Conservation (phyloP, 2,113 vertebrate genomes). For the Falco punctatus region DNA sequence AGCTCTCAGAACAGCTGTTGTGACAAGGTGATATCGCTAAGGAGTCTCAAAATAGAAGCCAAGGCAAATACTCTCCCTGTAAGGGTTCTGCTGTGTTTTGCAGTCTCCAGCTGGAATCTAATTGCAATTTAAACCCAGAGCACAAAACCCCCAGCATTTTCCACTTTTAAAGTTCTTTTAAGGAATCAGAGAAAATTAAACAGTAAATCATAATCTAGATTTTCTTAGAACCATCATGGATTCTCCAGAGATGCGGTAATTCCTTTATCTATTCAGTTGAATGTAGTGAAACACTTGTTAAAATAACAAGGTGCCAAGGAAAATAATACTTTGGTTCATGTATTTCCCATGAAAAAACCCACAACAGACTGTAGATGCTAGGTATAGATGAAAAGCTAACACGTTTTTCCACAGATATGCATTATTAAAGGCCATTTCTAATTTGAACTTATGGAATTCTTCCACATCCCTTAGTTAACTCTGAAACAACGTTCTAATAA, state of each 20-base stretch:
- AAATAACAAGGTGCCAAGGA: neutral
- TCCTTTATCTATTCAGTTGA: neutral
- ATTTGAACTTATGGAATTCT: neutral
- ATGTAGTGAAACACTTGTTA: neutral
- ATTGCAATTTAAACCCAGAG: slow-evolving; percentile 73
- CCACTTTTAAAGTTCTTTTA: slow-evolving; percentile 26
- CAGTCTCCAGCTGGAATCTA: slow-evolving; percentile 75
- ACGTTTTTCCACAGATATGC: neutral
- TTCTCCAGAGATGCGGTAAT: neutral
- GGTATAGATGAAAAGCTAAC: neutral
- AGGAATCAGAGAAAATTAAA: slow-evolving; percentile 52
- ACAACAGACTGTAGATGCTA: neutral
- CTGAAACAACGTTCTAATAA: neutral
- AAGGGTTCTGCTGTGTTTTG: slow-evolving; percentile 64
- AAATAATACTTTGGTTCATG: neutral
- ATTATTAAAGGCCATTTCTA: neutral
- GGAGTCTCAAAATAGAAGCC: slow-evolving; percentile 71
- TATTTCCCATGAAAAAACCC: neutral
- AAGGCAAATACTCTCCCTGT: slow-evolving; percentile 63
- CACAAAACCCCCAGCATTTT: slow-evolving; percentile 25
- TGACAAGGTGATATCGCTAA: slow-evolving; percentile 75
- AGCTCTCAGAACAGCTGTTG: slow-evolving; percentile 75
- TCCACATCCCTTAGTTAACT: neutral
- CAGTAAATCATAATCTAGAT: slow-evolving; percentile 4
- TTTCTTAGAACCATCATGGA: neutral